Percentiles rank a stretch among this genome's conserved stretches.
phyloP scores from a whole-genome alignment of 2,113 vertebrate species.

The Corythaeola cristata region DNA sequence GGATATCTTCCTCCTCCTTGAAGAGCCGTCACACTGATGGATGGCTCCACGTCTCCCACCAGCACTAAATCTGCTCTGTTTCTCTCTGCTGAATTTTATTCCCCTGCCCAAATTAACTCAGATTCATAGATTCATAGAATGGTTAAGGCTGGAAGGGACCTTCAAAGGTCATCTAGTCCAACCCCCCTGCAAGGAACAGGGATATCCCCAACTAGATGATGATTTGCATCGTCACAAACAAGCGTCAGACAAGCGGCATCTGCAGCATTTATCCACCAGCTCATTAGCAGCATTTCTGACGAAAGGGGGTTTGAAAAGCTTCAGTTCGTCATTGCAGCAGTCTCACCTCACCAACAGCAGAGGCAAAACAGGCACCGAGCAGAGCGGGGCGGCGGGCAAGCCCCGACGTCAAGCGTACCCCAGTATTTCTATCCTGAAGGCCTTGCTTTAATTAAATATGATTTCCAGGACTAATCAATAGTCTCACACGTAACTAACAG shows the following conservation, averaged over 20 bases:
- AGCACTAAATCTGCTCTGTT: neutral
- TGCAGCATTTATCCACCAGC: neutral
- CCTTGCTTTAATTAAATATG: neutral
- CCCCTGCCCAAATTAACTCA: neutral
- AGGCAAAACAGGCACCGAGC: neutral
- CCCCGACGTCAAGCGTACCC: accelerated
- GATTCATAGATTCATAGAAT: too few relatives aligned
- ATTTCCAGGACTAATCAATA: slow-evolving; percentile 4
- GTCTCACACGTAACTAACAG: neutral
- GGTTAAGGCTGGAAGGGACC: too few relatives aligned
- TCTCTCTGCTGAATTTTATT: neutral
- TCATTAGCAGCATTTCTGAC: neutral
- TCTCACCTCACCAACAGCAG: neutral
- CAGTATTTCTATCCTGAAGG: neutral
- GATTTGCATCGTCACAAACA: neutral
- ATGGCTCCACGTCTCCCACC: neutral
- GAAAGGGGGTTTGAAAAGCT: neutral
- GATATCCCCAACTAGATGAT: too few relatives aligned
- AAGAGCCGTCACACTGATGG: neutral
- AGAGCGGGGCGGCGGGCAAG: accelerated
- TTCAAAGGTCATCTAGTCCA: too few relatives aligned
- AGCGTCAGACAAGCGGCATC: neutral
- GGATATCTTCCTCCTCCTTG: neutral
- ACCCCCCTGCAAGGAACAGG: too few relatives aligned
- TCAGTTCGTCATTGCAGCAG: neutral